Base-by-base conservation (phyloP, 2,113 vertebrate species). In the Aptenodytes forsteri region DNA sequence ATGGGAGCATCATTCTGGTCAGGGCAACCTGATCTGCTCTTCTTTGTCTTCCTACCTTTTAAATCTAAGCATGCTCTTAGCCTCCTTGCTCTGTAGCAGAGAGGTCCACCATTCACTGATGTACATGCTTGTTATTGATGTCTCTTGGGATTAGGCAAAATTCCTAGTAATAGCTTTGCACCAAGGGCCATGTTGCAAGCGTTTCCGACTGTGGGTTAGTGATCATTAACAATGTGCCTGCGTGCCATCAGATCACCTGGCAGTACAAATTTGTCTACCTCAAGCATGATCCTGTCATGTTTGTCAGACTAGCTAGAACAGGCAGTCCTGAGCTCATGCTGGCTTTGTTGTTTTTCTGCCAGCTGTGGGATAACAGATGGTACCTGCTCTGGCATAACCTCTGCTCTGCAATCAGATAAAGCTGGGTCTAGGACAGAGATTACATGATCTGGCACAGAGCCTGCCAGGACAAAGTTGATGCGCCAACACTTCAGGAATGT, bases 141-240 rank as follows among this genome's bases (percentile, higher is more conserved):
- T 15, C 81, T 17, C 46, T 6, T 18, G 46, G 46, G 80, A 3
- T 26, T 3, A 6, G 82, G 44, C n/a, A 65, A 61, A 42, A 29
- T 8, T 61, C 9, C 0, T 4, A 23, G 80, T 23, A 5, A 3
- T 40, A 17, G 49, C 70, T 65, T 30, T 59, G 42, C 10, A 2
- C 36, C 0, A 0, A 13, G 52, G 80, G 52, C 84, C 15, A 0
- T 2, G 15, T 47, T 70, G 83, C 61, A 26, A 2, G 23, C 0
- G 16, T n/a, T 81, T 42, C 36, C 3, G 13, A 8, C 71, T 6
- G 29, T 4, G 58, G 49, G 23, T 34, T 19, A 7, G 32, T 9
- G 56, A 25, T 86, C 80, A 13, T 17, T 27, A 46, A 6, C 47
- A 5, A 1, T 0, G 1, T 21, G 54, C 69, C 87, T 2, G 0